These are phyloP conservation scores for Hylaeus anthracinus DNA, from an alignment of 1,140 invertebrate genomes.

Conservation along the genomic window DNA sequence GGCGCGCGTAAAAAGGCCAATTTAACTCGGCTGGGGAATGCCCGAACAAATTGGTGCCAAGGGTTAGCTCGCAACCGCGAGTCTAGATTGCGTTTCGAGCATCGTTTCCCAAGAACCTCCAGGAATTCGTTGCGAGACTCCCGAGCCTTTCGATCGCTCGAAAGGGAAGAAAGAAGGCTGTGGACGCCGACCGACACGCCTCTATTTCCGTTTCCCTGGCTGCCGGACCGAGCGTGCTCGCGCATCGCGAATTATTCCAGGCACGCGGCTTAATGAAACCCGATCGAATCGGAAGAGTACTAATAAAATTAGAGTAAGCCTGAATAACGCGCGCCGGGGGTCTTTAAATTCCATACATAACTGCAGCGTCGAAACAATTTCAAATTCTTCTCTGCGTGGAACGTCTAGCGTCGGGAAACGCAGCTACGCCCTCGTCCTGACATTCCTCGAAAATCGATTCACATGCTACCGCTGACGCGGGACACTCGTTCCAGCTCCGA, in stretches of 20 bases:
- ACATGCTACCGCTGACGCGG: too few species aligned
- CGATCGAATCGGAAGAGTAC: conserved; percentile 36
- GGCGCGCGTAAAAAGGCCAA: conserved; percentile 44
- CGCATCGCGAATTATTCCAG: conserved; percentile 48
- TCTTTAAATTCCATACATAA: conserved; percentile 61
- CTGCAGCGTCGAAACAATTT: conserved; percentile 56
- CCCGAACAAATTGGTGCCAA: conserved; percentile 73
- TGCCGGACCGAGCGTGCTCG: neutral
- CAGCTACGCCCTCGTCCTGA: neutral
- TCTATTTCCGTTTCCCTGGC: conserved; percentile 6
- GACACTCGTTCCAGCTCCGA: too few species aligned
- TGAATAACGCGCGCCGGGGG: conserved; percentile 16
- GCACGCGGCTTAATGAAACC: conserved; percentile 58
- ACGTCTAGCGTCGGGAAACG: neutral
- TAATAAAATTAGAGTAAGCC: conserved; percentile 53
- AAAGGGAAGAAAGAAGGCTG: neutral
- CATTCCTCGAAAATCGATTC: conserved; percentile 58
- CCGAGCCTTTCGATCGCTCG: conserved; percentile 7
- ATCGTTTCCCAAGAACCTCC: conserved; percentile 53
- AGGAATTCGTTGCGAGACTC: conserved; percentile 37
- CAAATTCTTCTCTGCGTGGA: conserved; percentile 50
- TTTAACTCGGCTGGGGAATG: conserved; percentile 62
- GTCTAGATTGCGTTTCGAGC: conserved; percentile 60
- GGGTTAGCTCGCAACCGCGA: conserved; percentile 67
- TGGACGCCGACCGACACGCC: neutral